Conservation (phyloP, 2,113 vertebrate genomes). For the Cyprinodon variegatus region DNA sequence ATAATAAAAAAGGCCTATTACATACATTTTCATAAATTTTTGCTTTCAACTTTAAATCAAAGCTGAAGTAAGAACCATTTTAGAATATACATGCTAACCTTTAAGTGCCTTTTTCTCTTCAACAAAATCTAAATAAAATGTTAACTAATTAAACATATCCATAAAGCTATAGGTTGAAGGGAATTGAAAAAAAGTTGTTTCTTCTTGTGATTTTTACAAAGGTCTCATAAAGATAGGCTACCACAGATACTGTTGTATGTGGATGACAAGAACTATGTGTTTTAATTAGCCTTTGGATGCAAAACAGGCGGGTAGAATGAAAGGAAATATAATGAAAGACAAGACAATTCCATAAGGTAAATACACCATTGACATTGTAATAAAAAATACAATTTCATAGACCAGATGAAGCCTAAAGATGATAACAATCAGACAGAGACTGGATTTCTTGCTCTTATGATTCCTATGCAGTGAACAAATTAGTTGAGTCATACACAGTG, state of each 20-base stretch:
- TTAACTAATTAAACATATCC: no score
- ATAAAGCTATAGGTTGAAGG: no score
- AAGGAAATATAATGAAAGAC: slow-evolving; percentile 7
- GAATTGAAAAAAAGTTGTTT: background rate
- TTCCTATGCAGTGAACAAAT: slow-evolving; percentile 52
- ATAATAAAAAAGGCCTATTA: no score
- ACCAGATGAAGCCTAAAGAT: slow-evolving; percentile 18
- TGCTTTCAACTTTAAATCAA: no score
- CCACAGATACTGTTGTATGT: background rate
- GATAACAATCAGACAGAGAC: slow-evolving; percentile 17
- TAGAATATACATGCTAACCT: no score
- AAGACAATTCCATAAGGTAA: background rate
- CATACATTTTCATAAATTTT: no score
- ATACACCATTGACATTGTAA: background rate
- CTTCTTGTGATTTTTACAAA: background rate
- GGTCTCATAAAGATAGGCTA: background rate
- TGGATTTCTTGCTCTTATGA: slow-evolving; percentile 23
- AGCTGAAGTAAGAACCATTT: no score
- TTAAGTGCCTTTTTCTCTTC: no score
- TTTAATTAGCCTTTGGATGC: background rate
- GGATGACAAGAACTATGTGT: background rate
- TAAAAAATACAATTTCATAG: slow-evolving; percentile 5
- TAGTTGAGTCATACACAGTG: slow-evolving; percentile 60
- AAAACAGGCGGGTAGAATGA: slow-evolving; percentile 5
- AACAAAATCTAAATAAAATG: no score